A percentile compares a stretch with the other conserved stretches of the same genome.
Evolutionary conservation across 2,113 vertebrate genomes (phyloP).

Genomic region (Oenanthe melanoleuca): DNA sequence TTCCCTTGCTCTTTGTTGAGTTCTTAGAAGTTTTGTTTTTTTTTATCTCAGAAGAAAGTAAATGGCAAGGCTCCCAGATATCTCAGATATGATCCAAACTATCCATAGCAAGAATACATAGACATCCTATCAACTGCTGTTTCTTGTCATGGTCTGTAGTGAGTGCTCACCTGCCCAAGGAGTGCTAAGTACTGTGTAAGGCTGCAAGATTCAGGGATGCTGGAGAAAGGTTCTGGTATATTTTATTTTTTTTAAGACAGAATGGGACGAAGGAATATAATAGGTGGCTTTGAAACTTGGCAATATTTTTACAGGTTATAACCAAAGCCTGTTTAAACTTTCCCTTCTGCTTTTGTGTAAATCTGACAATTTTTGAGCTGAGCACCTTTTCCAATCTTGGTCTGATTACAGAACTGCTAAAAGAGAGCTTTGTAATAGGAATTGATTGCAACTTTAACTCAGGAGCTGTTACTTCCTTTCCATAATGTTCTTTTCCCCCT

Average conservation of each 20-base stretch:
- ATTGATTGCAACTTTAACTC: background rate
- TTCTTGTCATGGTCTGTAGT: background rate
- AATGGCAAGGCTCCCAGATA: background rate
- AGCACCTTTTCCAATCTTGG: background rate
- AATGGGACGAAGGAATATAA: background rate
- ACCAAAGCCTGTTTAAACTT: background rate
- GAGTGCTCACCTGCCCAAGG: background rate
- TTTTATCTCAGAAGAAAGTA: background rate
- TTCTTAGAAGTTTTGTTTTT: background rate
- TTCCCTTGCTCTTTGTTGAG: background rate
- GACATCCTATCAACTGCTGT: background rate
- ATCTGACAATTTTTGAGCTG: background rate
- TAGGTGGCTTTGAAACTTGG: background rate
- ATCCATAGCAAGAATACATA: background rate
- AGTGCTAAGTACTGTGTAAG: background rate
- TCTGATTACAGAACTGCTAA: background rate
- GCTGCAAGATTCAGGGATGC: background rate
- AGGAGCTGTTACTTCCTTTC: background rate
- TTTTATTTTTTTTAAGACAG: background rate
- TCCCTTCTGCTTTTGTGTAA: background rate
- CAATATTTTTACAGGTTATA: background rate
- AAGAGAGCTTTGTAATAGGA: slow-evolving; percentile 22
- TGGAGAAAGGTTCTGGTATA: background rate
- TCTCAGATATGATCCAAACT: background rate
- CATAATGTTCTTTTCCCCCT: background rate